Percentiles rank a stretch among this genome's conserved stretches.
Evolutionary conservation across 2,113 vertebrate species (phyloP).

Genomic region (Proteles cristata): DNA sequence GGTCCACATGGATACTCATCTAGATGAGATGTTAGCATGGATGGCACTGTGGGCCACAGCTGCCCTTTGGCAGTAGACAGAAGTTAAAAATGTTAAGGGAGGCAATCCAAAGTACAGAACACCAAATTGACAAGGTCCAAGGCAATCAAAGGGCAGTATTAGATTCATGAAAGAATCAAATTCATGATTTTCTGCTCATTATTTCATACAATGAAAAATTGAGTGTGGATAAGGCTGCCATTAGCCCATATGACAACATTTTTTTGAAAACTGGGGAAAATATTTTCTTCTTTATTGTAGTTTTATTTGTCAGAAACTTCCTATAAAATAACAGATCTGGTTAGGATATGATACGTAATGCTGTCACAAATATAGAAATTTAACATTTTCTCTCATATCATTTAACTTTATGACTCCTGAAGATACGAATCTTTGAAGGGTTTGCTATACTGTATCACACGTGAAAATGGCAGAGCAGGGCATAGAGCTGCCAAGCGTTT

Average conservation of each 20-base stretch:
- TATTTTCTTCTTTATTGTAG: background rate
- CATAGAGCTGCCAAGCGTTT: background rate
- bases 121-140: background rate
- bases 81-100: background rate
- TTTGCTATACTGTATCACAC: background rate
- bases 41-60: background rate
- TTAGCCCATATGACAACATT: background rate
- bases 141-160: background rate
- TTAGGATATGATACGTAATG: background rate
- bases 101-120: background rate
- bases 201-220: background rate
- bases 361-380: background rate
- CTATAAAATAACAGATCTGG: background rate
- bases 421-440: background rate
- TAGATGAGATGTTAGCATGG: too few species aligned
- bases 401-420: background rate
- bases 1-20: background rate
- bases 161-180: background rate
- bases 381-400: background rate
- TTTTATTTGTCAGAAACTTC: background rate
- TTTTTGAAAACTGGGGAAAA: background rate
- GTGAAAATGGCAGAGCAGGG: background rate
- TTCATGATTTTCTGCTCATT: background rate
- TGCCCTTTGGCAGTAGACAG: background rate
- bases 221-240: background rate